A percentile compares a stretch with the other conserved stretches of the same genome.
These are phyloP conservation scores for Torymus tubicola DNA, from an alignment of 2,888 invertebrate species.

Conservation along the genomic window DNA sequence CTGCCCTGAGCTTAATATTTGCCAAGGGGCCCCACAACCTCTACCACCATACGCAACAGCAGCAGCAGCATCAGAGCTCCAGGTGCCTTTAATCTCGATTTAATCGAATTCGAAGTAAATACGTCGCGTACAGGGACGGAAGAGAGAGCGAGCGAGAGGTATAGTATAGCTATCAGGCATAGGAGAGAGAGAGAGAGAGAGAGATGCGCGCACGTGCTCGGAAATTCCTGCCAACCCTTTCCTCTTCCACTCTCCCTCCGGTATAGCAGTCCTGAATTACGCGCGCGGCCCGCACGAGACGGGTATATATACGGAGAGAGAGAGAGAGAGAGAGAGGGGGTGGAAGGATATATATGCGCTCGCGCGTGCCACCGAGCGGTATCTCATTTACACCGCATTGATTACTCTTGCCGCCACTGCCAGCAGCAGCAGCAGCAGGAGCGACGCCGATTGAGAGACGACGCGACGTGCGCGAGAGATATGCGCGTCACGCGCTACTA, in stretches of 20 bases:
- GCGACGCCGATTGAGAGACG: slow-evolving; percentile 10
- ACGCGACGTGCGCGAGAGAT: background rate
- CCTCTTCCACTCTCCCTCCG: background rate
- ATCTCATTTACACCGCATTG: slow-evolving; percentile 47
- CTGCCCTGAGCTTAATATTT: slow-evolving; percentile 39
- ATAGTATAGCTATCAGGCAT: too few relatives aligned
- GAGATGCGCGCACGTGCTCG: slow-evolving; percentile 1
- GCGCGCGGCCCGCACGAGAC: too few relatives aligned
- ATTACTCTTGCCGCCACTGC: slow-evolving; percentile 11
- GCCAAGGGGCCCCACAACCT: background rate
- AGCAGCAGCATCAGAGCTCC: too few relatives aligned
- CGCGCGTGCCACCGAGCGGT: background rate
- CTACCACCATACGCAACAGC: background rate
- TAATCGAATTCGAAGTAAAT: slow-evolving; percentile 53
- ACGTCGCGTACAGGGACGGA: background rate
- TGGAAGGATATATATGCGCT: too few relatives aligned
- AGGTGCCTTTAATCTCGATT: slow-evolving; percentile 50
- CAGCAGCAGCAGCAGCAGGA: too few relatives aligned
- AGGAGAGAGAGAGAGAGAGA: too few relatives aligned
- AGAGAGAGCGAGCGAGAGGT: too few relatives aligned
- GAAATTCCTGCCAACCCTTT: slow-evolving; percentile 18
- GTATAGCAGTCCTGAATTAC: too few relatives aligned
- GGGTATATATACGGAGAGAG: too few relatives aligned
- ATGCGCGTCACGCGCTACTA: background rate
- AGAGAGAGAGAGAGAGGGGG: too few relatives aligned